These are phyloP conservation scores for Trichogramma pretiosum DNA, from an alignment of 1,140 invertebrate genomes.

Conservation along the genomic window DNA sequence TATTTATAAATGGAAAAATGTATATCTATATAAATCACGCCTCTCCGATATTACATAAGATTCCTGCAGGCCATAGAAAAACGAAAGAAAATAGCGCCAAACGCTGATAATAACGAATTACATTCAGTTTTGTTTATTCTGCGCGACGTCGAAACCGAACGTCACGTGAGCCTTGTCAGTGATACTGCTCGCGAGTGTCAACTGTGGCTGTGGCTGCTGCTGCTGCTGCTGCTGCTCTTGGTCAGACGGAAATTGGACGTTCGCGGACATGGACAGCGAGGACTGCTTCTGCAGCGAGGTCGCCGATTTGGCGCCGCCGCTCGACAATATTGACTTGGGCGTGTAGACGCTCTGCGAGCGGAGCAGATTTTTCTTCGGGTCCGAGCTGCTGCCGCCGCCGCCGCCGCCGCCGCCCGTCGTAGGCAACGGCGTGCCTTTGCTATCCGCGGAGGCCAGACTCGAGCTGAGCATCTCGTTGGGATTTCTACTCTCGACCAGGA, in stretches of 20 bases:
- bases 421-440: constrained; percentile 36
- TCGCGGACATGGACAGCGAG: constrained; percentile 40
- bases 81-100: neutral
- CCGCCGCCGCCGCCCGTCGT: constrained; percentile 33
- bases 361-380: constrained; percentile 25
- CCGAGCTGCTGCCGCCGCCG: constrained; percentile 2
- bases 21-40: no score
- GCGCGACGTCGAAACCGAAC: constrained; percentile 32
- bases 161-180: constrained; percentile 34
- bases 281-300: constrained; percentile 27
- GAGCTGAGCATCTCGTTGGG: no score
- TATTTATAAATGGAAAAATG: no score
- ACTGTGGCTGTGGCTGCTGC: constrained; percentile 13
- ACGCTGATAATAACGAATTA: neutral
- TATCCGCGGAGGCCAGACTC: no score
- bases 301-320: constrained; percentile 18
- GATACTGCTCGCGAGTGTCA: constrained; percentile 40
- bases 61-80: no score
- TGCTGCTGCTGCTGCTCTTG: constrained; percentile 14
- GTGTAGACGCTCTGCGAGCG: constrained; percentile 40
- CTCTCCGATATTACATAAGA: no score
- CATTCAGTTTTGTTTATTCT: constrained; percentile 27
- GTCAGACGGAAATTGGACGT: no score
- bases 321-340: constrained; percentile 23
- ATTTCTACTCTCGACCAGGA: constrained; percentile 41